These are phyloP conservation scores for Pyxicephalus adspersus DNA, from an alignment of 2,113 vertebrate species.

Conservation along the genomic window DNA sequence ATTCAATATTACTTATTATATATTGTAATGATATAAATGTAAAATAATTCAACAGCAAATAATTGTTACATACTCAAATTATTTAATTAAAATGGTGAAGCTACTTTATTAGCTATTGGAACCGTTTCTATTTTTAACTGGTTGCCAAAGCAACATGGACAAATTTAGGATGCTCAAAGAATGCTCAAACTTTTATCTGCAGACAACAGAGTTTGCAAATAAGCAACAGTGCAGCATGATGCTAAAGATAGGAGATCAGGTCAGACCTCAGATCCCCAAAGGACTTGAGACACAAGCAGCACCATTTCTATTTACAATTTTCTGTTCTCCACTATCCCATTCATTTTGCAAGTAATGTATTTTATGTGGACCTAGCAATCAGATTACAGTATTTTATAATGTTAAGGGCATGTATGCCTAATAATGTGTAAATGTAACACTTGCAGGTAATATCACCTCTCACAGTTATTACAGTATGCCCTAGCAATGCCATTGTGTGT, in stretches of 20 bases:
- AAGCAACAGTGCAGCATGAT: neutral
- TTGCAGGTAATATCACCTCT: too few species aligned
- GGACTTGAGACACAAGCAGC: neutral
- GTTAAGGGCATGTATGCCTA: too few species aligned
- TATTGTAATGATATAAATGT: neutral
- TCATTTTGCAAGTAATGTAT: neutral
- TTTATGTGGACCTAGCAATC: neutral
- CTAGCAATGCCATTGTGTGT: too few species aligned
- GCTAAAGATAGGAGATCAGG: neutral
- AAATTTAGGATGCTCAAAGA: constrained; percentile 8
- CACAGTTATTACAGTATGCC: too few species aligned
- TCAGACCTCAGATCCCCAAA: neutral
- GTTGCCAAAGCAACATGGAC: constrained; percentile 24
- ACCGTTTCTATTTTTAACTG: neutral
- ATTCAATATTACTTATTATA: too few species aligned
- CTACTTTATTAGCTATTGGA: neutral
- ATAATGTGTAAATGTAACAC: too few species aligned
- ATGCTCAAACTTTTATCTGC: neutral
- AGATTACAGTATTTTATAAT: too few species aligned
- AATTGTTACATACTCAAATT: too few species aligned
- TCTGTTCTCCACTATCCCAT: neutral
- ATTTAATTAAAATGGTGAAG: neutral
- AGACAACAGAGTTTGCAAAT: constrained; percentile 10
- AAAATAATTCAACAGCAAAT: neutral
- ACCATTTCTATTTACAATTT: neutral